Base-by-base conservation (phyloP, 2,888 invertebrate species). In the Euplagia quadripunctaria region DNA sequence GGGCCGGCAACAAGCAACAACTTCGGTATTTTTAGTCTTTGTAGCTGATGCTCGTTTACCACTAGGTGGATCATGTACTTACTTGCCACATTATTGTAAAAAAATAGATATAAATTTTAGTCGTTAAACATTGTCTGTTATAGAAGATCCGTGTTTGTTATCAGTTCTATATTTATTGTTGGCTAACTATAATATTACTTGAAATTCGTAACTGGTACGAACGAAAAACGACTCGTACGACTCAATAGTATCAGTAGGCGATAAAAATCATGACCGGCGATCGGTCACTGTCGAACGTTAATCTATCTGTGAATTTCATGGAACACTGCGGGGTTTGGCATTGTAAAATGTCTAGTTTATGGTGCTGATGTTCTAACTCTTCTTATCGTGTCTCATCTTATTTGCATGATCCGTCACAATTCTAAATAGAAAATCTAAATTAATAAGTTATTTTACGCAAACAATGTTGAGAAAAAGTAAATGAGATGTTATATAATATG, bases 371-470 rank as follows among this genome's bases (percentile, higher is more conserved):
- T 51, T 20, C 64, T n/a, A 46, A 42, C 20, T 46, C 72, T 71
- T 74, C 64, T 41, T 67, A 80, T 75, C 73, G 73, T 73, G 68
- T 52, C 70, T 49, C 42, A 20, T 14, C 63, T 55, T 70, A 73
- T 68, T 14, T 43, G 52, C 68, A 72, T 78, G 70, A 70, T 71
- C 55, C 41, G 20, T 65, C 55, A 46, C 20, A 16, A 42, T 65
- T 16, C 14, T 14, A 70, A 70, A 41, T 41, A 20, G n/a, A n/a
- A 42, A n/a, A 58, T 68, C 68, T n/a, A 58, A 49, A 69, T 61
- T 61, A 49, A 63, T n/a, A n/a, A 31, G 17, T 55, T 0, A n/a
- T n/a, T 52, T 55, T 7, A 55, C n/a, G n/a, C n/a, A 8, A 55
- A 52, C 17, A 20, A n/a, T 49, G 16, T 65, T 20, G 31, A 31